Percentiles rank a stretch among this genome's conserved stretches.
Evolutionary conservation across 1,140 invertebrate genomes (phyloP).

Genomic region (Drosophila kurseongensis): DNA sequence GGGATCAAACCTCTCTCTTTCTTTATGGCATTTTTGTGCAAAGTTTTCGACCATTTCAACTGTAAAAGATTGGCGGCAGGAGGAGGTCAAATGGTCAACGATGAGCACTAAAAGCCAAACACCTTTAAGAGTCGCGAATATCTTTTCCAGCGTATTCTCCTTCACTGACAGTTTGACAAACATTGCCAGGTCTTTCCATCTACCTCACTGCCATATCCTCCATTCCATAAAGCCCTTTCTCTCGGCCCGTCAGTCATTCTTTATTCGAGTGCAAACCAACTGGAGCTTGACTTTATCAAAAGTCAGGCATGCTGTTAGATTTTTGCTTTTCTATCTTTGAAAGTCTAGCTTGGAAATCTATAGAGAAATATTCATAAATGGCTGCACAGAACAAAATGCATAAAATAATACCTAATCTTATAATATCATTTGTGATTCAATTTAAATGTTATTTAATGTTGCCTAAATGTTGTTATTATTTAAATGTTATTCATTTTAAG

Average conservation of each 20-base stretch:
- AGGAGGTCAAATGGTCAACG: constrained; percentile 68
- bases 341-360: constrained; percentile 33
- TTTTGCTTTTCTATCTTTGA: constrained; percentile 18
- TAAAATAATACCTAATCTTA: too few relatives aligned
- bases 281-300: constrained; percentile 70
- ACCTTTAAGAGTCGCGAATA: constrained; percentile 47
- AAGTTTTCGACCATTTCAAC: constrained; percentile 65
- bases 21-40: constrained; percentile 78
- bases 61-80: constrained; percentile 30
- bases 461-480: too few relatives aligned
- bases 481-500: too few relatives aligned
- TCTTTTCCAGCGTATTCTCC: neutral
- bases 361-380: constrained; percentile 17
- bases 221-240: constrained; percentile 31
- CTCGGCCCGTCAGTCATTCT: constrained; percentile 52
- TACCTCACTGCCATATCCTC: constrained; percentile 7
- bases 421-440: too few relatives aligned
- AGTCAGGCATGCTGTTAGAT: constrained; percentile 51
- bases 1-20: constrained; percentile 34
- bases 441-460: too few relatives aligned
- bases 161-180: constrained; percentile 71
- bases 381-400: constrained; percentile 8
- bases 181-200: constrained; percentile 37
- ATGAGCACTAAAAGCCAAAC: constrained; percentile 71
- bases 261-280: constrained; percentile 55